These are phyloP conservation scores for Spinibarbus caldwelli DNA, from an alignment of 2,797 vertebrate species.

Conservation along the genomic window DNA sequence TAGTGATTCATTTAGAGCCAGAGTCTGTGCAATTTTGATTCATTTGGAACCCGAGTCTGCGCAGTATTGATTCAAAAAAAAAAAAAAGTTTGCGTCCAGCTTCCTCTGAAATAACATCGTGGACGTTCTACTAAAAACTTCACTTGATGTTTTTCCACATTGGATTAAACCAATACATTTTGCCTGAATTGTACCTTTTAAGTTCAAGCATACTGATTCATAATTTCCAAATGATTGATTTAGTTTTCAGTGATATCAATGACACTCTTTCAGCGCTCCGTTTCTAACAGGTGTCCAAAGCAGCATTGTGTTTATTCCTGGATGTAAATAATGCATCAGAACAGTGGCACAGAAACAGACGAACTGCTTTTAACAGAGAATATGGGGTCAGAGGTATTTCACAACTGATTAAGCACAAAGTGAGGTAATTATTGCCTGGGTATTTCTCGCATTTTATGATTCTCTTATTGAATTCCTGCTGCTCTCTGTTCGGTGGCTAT, in stretches of 20 bases:
- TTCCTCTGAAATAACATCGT: too few species aligned
- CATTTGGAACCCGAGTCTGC: too few species aligned
- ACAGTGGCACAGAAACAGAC: constrained; percentile 11
- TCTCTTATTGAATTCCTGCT: constrained; percentile 84
- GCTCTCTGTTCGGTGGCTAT: constrained; percentile 80
- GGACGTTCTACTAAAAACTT: too few species aligned
- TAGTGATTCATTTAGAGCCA: too few species aligned
- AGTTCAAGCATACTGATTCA: neutral
- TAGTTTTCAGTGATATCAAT: too few species aligned
- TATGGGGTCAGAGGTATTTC: constrained; percentile 70
- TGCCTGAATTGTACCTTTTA: neutral
- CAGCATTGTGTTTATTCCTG: neutral
- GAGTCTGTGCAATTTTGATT: too few species aligned
- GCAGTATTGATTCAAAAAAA: too few species aligned
- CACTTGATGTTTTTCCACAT: neutral
- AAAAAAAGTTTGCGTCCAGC: too few species aligned
- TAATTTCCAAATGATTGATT: neutral
- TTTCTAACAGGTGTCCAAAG: neutral
- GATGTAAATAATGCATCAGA: constrained; percentile 5
- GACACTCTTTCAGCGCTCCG: neutral
- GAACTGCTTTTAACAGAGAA: neutral
- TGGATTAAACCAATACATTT: neutral
- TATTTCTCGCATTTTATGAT: constrained; percentile 84
- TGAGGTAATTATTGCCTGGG: constrained; percentile 75
- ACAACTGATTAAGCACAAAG: constrained; percentile 82